Evolutionary conservation across 1,140 invertebrate genomes (phyloP).

Genomic region (Periplaneta americana): DNA sequence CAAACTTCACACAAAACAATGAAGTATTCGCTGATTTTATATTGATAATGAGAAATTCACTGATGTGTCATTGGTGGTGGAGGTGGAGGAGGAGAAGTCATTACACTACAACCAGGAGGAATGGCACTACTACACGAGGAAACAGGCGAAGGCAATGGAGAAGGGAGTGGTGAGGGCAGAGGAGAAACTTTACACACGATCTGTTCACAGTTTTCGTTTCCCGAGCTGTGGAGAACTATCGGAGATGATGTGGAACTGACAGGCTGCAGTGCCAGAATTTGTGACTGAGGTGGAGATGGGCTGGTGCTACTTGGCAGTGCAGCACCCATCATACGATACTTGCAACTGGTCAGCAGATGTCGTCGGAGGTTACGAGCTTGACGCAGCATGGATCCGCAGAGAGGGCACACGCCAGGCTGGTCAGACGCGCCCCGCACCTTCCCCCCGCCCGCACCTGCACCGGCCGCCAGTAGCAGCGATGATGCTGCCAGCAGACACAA

Average conservation of each 20-base stretch:
- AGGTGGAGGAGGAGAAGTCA: slow-evolving; percentile 35
- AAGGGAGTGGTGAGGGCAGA: slow-evolving; percentile 31
- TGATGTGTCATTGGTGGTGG: background rate
- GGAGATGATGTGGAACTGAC: background rate
- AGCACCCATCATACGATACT: slow-evolving; percentile 33
- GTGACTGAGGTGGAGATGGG: background rate
- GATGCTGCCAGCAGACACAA: slow-evolving; percentile 4
- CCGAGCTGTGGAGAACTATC: background rate
- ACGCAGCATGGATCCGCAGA: slow-evolving; percentile 50
- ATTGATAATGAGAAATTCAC: background rate
- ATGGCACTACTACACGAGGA: background rate
- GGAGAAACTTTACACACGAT: slow-evolving; percentile 40
- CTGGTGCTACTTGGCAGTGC: background rate
- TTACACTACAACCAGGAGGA: slow-evolving; percentile 18
- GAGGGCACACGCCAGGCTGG: slow-evolving; percentile 53
- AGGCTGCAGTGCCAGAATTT: background rate
- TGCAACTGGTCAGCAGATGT: slow-evolving; percentile 45
- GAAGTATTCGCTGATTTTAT: too few species aligned
- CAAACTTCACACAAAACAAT: too few species aligned
- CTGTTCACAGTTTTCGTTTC: slow-evolving; percentile 26
- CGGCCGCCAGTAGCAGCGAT: background rate
- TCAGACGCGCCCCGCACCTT: slow-evolving; percentile 52
- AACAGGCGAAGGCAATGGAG: slow-evolving; percentile 27
- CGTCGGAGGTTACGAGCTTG: slow-evolving; percentile 51
- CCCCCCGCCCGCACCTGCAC: slow-evolving; percentile 7